Conservation (phyloP, 2,888 invertebrate species). For the Aspidapion aeneum region DNA sequence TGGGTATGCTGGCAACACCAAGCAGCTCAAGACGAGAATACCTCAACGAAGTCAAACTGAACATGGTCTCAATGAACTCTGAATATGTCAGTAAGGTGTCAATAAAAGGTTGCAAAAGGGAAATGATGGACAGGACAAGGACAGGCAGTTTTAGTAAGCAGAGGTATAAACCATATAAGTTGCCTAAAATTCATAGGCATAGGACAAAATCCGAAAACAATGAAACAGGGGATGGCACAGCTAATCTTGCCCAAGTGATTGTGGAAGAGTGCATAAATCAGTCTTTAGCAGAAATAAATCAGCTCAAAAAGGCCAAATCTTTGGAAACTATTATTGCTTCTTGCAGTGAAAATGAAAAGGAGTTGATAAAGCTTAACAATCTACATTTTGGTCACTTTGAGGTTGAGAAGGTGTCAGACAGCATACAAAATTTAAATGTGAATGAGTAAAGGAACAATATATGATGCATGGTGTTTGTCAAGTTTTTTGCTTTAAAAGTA, state of each 20-base stretch:
- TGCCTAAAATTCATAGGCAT: slow-evolving; percentile 53
- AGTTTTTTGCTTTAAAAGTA: neutral
- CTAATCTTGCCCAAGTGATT: slow-evolving; percentile 36
- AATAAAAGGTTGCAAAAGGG: slow-evolving; percentile 55
- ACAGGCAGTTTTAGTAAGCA: slow-evolving; percentile 50
- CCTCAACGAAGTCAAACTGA: slow-evolving; percentile 52
- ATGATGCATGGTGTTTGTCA: neutral
- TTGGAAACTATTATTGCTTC: slow-evolving; percentile 56
- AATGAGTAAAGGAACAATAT: slow-evolving; percentile 49
- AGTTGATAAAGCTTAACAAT: slow-evolving; percentile 26
- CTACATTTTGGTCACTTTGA: slow-evolving; percentile 45
- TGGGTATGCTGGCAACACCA: slow-evolving; percentile 59
- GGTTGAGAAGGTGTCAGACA: slow-evolving; percentile 59
- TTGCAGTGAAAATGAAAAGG: slow-evolving; percentile 32
- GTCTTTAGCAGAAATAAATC: slow-evolving; percentile 35
- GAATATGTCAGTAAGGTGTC: slow-evolving; percentile 61
- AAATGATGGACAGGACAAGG: slow-evolving; percentile 46
- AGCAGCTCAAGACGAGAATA: slow-evolving; percentile 57
- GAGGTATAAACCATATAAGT: slow-evolving; percentile 58
- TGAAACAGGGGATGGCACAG: slow-evolving; percentile 33
- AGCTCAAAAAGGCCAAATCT: slow-evolving; percentile 59
- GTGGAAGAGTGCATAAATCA: slow-evolving; percentile 37
- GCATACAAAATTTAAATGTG: slow-evolving; percentile 60
- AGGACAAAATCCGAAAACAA: slow-evolving; percentile 61
- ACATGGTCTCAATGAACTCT: slow-evolving; percentile 52